Evolutionary conservation across 2,888 invertebrate species (phyloP).

Genomic region (Trissolcus japonicus): DNA sequence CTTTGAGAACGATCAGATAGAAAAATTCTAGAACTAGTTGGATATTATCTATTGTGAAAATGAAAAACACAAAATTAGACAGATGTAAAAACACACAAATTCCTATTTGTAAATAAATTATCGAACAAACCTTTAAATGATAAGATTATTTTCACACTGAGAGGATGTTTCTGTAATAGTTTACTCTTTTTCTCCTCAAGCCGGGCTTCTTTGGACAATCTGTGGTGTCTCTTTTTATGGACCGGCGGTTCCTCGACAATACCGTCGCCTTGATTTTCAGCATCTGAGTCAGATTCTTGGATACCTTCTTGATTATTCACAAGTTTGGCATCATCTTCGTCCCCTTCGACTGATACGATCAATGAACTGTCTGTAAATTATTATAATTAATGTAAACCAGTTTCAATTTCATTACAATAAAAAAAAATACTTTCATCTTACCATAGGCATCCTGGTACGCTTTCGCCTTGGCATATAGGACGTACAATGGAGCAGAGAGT

Average conservation of each 20-base stretch:
- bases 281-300: slow-evolving; percentile 84
- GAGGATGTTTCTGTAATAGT: slow-evolving; percentile 84
- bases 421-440: neutral
- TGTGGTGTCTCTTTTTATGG: slow-evolving; percentile 83
- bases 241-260: slow-evolving; percentile 77
- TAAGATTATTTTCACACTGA: slow-evolving; percentile 82
- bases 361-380: slow-evolving; percentile 56
- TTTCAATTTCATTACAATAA: neutral
- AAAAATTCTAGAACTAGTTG: slow-evolving; percentile 82
- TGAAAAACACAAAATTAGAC: slow-evolving; percentile 2
- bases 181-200: slow-evolving; percentile 83
- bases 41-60: slow-evolving; percentile 79
- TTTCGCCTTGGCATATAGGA: slow-evolving; percentile 89
- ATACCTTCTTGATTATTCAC: slow-evolving; percentile 77
- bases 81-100: slow-evolving; percentile 1
- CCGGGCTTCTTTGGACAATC: slow-evolving; percentile 81
- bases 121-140: slow-evolving; percentile 76
- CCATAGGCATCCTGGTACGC: slow-evolving; percentile 89
- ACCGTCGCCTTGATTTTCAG: slow-evolving; percentile 77
- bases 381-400: neutral
- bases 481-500: slow-evolving; percentile 88
- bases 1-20: slow-evolving; percentile 84
- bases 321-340: slow-evolving; percentile 78
- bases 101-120: neutral
- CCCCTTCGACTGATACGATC: slow-evolving; percentile 76